phyloP scores from a whole-genome alignment of 2,888 invertebrate genomes.

The Nymphalis c-album region DNA sequence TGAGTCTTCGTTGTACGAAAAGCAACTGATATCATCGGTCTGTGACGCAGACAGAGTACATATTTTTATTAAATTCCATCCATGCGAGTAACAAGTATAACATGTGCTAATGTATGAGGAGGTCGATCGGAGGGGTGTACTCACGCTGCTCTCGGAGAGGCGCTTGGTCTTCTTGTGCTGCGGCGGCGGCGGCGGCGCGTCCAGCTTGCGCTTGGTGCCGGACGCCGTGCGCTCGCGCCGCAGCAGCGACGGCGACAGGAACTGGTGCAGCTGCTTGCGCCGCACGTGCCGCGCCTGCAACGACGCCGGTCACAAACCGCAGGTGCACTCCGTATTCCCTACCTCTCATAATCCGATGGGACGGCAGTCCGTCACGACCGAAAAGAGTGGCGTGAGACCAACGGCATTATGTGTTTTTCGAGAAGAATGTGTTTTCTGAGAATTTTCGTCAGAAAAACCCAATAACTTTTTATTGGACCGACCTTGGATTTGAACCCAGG shows the following conservation, averaged over 20 bases:
- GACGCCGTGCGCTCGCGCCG: conserved; percentile 87
- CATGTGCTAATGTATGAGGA: no score
- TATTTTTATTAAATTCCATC: neutral
- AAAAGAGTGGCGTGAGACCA: no score
- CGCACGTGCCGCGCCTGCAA: conserved; percentile 93
- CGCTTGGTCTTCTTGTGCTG: conserved; percentile 66
- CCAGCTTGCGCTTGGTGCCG: conserved; percentile 58
- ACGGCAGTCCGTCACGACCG: no score
- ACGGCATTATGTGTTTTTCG: no score
- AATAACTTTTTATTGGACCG: no score
- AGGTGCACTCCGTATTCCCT: no score
- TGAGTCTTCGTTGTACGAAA: conserved; percentile 75
- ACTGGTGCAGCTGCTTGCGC: conserved; percentile 87
- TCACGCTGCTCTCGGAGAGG: conserved; percentile 70
- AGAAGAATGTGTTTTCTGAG: no score
- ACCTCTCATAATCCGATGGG: no score
- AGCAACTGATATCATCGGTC: conserved; percentile 69
- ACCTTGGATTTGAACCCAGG: no score
- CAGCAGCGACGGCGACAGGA: conserved; percentile 85
- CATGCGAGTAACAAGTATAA: no score
- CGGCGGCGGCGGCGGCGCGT: conserved; percentile 46
- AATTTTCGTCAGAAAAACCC: no score
- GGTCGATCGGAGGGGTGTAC: conserved; percentile 39
- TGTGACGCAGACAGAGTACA: conserved; percentile 41
- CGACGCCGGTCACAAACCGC: no score